Percentiles rank a stretch among this genome's conserved stretches.
These are phyloP conservation scores for Orthonyx spaldingii DNA, from an alignment of 2,113 vertebrate genomes.

Conservation along the genomic window DNA sequence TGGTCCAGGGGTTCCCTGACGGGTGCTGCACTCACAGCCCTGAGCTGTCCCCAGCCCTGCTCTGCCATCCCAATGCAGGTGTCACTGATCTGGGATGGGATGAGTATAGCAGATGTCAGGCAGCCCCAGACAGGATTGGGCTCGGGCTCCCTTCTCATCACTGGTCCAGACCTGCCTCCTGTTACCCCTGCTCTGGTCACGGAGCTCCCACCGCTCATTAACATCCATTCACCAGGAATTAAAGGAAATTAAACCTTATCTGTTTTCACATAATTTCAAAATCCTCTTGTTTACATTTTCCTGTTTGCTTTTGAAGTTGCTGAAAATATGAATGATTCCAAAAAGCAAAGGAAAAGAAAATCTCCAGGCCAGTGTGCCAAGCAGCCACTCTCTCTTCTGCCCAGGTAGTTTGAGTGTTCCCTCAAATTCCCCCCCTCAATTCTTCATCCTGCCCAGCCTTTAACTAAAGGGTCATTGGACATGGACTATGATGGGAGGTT, in stretches of 20 bases:
- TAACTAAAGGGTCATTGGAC: rapidly evolving
- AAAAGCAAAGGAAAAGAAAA: background rate
- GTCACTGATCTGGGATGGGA: background rate
- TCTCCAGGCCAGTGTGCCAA: background rate
- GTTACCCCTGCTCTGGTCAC: background rate
- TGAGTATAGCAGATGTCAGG: rapidly evolving
- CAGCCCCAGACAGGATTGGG: background rate
- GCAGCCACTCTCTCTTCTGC: background rate
- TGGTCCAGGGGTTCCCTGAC: background rate
- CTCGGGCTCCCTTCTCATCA: background rate
- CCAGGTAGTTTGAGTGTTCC: background rate
- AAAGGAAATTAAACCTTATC: slow-evolving; percentile 10
- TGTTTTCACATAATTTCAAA: background rate
- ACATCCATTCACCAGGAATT: background rate
- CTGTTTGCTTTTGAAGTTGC: background rate
- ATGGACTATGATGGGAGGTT: rapidly evolving
- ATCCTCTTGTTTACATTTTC: background rate
- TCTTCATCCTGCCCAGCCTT: background rate
- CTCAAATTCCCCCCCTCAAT: rapidly evolving
- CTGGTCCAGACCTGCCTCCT: background rate
- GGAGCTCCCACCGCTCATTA: background rate
- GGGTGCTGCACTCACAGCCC: background rate
- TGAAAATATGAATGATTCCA: slow-evolving; percentile 32
- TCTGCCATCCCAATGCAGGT: background rate
- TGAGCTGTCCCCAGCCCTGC: background rate